A percentile compares a stretch with the other conserved stretches of the same genome.
phyloP scores from a whole-genome alignment of 2,113 vertebrate species.

The Pipa parva region DNA sequence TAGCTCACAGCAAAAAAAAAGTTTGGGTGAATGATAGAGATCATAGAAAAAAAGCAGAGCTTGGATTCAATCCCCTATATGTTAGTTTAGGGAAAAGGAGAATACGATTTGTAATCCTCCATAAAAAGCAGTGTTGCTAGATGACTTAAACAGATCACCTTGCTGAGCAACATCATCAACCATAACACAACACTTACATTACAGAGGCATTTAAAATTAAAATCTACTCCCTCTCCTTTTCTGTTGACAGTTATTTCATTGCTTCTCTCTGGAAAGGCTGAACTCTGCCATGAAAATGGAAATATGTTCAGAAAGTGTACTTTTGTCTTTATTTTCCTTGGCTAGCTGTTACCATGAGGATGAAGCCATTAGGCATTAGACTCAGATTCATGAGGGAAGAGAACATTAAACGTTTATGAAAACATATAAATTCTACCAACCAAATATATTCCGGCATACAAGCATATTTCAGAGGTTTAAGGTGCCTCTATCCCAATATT shows the following conservation, averaged over 20 bases:
- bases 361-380: slow-evolving; percentile 43
- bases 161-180: slow-evolving; percentile 29
- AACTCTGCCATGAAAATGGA: slow-evolving; percentile 47
- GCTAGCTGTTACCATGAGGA: slow-evolving; percentile 48
- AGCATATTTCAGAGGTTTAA: slow-evolving; percentile 47
- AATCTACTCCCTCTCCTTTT: slow-evolving; percentile 19
- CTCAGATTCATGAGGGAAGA: slow-evolving; percentile 49
- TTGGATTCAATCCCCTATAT: slow-evolving; percentile 40
- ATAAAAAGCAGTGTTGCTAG: neutral
- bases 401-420: slow-evolving; percentile 49
- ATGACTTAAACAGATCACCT: slow-evolving; percentile 35
- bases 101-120: slow-evolving; percentile 17
- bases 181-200: slow-evolving; percentile 29
- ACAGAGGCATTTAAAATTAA: slow-evolving; percentile 40
- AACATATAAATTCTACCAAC: slow-evolving; percentile 51
- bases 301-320: slow-evolving; percentile 42
- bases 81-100: slow-evolving; percentile 36
- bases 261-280: slow-evolving; percentile 48
- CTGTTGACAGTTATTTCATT: slow-evolving; percentile 49
- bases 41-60: slow-evolving; percentile 34
- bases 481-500: slow-evolving; percentile 19
- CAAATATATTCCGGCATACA: slow-evolving; percentile 50
- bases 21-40: slow-evolving; percentile 31
- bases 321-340: slow-evolving; percentile 57
- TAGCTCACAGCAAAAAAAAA: slow-evolving; percentile 33